Conservation (phyloP, 2,888 invertebrate genomes). For the Phaedon cochleariae region DNA sequence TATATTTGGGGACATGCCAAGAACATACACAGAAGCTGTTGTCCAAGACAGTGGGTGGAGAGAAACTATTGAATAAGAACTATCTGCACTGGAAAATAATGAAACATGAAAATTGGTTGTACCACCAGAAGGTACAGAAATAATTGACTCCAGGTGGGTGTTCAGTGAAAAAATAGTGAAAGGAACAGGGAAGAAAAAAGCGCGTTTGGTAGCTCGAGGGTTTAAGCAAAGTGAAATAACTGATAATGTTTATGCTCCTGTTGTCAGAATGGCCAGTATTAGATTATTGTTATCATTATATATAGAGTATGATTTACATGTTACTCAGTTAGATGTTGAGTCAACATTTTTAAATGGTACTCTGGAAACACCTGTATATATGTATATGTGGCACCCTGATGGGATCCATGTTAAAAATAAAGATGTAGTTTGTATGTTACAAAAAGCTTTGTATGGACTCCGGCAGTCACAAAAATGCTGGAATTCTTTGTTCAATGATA, state of each 20-base stretch:
- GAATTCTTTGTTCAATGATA: no score
- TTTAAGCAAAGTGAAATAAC: constrained; percentile 33
- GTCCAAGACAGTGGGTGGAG: constrained; percentile 30
- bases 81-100: constrained; percentile 33
- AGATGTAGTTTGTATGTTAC: no score
- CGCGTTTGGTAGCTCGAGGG: constrained; percentile 41
- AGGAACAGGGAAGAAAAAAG: constrained; percentile 34
- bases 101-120: constrained; percentile 38
- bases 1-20: constrained; percentile 33
- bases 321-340: background rate
- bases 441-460: no score
- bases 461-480: no score
- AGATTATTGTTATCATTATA: constrained; percentile 36
- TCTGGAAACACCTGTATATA: no score
- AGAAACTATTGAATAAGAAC: constrained; percentile 35
- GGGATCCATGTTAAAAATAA: no score
- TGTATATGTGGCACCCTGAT: no score
- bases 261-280: constrained; percentile 41
- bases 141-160: constrained; percentile 43
- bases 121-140: constrained; percentile 29
- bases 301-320: constrained; percentile 31
- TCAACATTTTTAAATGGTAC: no score
- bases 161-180: constrained; percentile 34
- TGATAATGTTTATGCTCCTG: constrained; percentile 40
- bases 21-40: constrained; percentile 34